phyloP scores from a whole-genome alignment of 2,797 vertebrate genomes.

The Sebastes steindachneri region DNA sequence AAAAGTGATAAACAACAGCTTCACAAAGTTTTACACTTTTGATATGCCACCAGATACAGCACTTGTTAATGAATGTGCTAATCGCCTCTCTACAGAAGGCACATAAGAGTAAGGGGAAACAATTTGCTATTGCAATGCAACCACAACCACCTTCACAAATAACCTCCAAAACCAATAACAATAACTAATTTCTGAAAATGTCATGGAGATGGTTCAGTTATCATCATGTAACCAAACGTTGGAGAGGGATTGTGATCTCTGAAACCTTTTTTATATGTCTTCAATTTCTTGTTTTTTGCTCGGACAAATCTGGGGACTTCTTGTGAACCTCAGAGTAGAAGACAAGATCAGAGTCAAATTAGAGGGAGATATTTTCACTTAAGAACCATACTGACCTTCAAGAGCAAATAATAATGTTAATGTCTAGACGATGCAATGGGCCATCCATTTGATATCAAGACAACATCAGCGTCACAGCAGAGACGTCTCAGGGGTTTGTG shows the following conservation, averaged over 20 bases:
- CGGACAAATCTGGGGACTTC: neutral
- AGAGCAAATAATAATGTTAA: neutral
- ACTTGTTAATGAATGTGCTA: conserved; percentile 22
- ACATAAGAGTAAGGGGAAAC: neutral
- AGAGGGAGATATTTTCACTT: neutral
- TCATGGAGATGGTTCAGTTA: neutral
- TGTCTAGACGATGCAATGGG: neutral
- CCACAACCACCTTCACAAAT: neutral
- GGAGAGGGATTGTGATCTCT: accelerated
- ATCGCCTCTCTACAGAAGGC: conserved; percentile 4
- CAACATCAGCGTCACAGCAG: neutral
- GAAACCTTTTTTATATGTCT: neutral
- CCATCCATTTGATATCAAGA: neutral
- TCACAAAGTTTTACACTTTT: neutral
- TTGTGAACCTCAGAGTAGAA: neutral
- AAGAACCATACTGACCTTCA: neutral
- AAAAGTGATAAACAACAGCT: conserved; percentile 11
- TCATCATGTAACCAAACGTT: neutral
- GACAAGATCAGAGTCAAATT: neutral
- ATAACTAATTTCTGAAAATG: neutral
- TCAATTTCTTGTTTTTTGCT: neutral
- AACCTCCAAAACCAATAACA: conserved; percentile 1
- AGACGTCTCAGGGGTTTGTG: neutral
- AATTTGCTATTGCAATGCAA: neutral
- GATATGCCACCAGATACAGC: neutral